A percentile compares a stretch with the other conserved stretches of the same genome.
Conservation (phyloP, 2,888 invertebrate species). For the Ceratothoa steindachneri region DNA sequence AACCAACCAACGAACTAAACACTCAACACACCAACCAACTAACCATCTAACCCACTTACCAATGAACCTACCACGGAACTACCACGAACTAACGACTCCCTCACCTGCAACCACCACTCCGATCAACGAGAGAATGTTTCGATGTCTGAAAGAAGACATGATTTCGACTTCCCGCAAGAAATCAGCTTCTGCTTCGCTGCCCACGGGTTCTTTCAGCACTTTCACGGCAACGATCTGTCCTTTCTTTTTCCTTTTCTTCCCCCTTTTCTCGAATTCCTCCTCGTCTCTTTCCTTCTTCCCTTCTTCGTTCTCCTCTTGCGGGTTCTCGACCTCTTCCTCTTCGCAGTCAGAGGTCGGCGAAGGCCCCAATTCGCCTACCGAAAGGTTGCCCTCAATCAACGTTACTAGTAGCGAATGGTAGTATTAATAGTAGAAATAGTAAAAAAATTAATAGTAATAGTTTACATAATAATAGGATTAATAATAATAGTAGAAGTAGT, state of each 20-base stretch:
- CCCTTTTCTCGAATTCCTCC: constrained; percentile 52
- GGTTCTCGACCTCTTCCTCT: not conserved
- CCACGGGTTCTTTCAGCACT: constrained; percentile 72
- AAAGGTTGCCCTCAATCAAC: too few relatives aligned
- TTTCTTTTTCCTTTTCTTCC: constrained; percentile 57
- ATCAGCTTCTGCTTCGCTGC: constrained; percentile 68
- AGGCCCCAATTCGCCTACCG: not conserved
- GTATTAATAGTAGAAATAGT: too few relatives aligned
- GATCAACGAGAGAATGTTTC: constrained; percentile 72
- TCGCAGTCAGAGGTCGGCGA: not conserved
- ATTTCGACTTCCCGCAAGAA: constrained; percentile 78
- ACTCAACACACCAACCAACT: too few relatives aligned
- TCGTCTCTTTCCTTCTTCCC: not conserved
- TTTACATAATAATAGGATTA: too few relatives aligned
- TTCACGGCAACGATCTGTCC: constrained; percentile 68
- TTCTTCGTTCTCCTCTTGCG: not conserved
- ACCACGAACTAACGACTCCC: too few relatives aligned
- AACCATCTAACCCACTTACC: too few relatives aligned
- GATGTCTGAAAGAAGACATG: constrained; percentile 74
- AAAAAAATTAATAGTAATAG: too few relatives aligned
- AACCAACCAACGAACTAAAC: too few relatives aligned
- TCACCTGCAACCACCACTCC: constrained; percentile 73
- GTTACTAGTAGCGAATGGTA: too few relatives aligned
- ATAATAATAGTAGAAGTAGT: too few relatives aligned
- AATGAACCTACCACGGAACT: too few relatives aligned